Percentiles rank a stretch among this genome's conserved stretches.
These are phyloP conservation scores for Spermophilus dauricus DNA, from an alignment of 2,113 vertebrate genomes.

Conservation along the genomic window DNA sequence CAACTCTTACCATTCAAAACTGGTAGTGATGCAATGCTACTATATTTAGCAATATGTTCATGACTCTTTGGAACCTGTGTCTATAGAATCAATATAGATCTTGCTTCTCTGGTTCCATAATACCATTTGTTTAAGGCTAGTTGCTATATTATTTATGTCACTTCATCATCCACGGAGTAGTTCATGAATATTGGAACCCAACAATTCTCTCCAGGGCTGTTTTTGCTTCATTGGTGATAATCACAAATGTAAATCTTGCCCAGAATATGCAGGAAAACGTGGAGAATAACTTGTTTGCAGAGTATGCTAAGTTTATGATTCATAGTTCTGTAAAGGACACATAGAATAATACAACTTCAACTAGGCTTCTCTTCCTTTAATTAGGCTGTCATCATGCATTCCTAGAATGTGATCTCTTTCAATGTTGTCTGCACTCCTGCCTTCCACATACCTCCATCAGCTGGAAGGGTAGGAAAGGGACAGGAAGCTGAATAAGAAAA, in stretches of 20 bases:
- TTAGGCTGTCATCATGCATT: not conserved
- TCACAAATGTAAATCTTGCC: not conserved
- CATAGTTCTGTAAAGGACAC: not conserved
- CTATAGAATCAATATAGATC: not conserved
- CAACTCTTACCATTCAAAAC: not conserved
- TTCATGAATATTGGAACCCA: not conserved
- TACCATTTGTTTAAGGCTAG: not conserved
- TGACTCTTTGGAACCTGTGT: not conserved
- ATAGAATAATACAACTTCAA: not conserved
- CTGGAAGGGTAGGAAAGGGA: not conserved
- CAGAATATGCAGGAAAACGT: not conserved
- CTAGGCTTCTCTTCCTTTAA: not conserved
- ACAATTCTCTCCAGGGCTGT: not conserved
- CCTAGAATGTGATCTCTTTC: not conserved
- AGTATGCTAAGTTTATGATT: not conserved
- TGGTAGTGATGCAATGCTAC: not conserved
- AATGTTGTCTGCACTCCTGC: not conserved
- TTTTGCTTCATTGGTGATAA: not conserved
- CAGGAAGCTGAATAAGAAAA: not conserved
- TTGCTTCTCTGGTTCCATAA: not conserved
- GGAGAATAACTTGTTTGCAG: conserved; percentile 1
- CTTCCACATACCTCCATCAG: not conserved
- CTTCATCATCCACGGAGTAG: not conserved
- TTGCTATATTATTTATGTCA: not conserved
- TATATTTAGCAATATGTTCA: not conserved